Conservation (phyloP, 2,113 vertebrate species). For the Panthera tigris region DNA sequence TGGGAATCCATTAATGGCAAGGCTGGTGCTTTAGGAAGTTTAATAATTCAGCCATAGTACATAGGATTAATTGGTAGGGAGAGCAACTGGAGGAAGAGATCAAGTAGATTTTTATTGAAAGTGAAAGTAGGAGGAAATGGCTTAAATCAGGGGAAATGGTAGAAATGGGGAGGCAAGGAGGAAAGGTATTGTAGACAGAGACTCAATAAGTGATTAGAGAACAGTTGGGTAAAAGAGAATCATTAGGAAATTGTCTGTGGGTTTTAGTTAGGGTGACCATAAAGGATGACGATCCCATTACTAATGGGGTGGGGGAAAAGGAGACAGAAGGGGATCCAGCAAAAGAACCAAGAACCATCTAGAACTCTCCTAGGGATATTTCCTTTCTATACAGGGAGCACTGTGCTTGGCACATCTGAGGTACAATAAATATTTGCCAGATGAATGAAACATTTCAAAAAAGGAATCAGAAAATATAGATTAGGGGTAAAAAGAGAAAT, state of each 20-base stretch:
- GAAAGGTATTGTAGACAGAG: conserved; percentile 15
- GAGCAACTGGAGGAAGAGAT: not conserved
- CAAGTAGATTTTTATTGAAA: conserved; percentile 13
- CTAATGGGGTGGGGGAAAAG: not conserved
- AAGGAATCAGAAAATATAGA: conserved; percentile 25
- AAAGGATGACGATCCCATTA: not conserved
- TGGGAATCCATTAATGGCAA: not conserved
- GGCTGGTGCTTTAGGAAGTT: not conserved
- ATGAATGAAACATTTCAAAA: not conserved
- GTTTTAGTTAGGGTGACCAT: not conserved
- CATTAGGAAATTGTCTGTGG: not conserved
- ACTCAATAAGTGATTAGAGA: not conserved
- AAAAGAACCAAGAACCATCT: not conserved
- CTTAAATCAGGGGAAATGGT: not conserved
- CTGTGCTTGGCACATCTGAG: not conserved
- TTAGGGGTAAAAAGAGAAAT: not conserved
- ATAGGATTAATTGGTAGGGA: not conserved
- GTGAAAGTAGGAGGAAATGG: not conserved
- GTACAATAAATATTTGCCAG: not conserved
- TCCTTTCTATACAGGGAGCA: not conserved
- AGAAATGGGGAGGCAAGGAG: not conserved
- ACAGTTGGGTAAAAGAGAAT: not conserved
- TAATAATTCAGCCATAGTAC: not conserved
- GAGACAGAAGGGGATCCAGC: not conserved
- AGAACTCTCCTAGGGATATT: not conserved